Percentiles rank a stretch among this genome's conserved stretches.
Evolutionary conservation across 2,797 vertebrate species (phyloP).

Genomic region (Euthynnus affinis): DNA sequence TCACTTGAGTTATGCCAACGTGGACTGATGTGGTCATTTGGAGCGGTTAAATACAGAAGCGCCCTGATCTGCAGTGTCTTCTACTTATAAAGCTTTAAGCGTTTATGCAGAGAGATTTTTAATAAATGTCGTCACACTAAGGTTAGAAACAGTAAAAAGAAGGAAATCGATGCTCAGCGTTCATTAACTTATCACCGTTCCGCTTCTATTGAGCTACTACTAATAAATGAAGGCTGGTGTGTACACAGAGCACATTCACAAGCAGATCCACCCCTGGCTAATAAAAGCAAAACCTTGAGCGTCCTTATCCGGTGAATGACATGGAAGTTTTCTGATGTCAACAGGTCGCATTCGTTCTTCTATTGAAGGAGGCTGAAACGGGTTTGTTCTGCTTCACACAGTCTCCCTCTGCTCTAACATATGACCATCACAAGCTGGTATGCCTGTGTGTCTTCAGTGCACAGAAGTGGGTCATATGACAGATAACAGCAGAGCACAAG

Average conservation of each 20-base stretch:
- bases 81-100: too few relatives aligned
- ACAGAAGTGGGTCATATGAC: conserved; percentile 55
- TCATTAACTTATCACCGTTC: too few relatives aligned
- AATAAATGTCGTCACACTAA: too few relatives aligned
- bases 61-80: too few relatives aligned
- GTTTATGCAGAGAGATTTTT: too few relatives aligned
- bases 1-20: not conserved
- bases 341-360: conserved; percentile 20
- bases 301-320: not conserved
- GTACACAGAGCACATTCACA: not conserved
- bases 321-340: not conserved
- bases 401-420: conserved; percentile 47
- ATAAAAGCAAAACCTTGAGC: not conserved
- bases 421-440: conserved; percentile 70
- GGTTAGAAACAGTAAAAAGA: too few relatives aligned
- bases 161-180: too few relatives aligned
- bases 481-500: conserved; percentile 11
- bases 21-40: not conserved
- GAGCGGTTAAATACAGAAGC: too few relatives aligned
- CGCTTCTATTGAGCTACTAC: too few relatives aligned
- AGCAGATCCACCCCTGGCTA: not conserved
- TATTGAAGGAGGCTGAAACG: conserved; percentile 1
- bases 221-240: not conserved
- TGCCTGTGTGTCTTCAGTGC: conserved; percentile 24
- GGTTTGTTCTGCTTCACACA: not conserved